These are phyloP conservation scores for Potamilus streckersoni DNA, from an alignment of 1,140 invertebrate genomes.

Conservation along the genomic window DNA sequence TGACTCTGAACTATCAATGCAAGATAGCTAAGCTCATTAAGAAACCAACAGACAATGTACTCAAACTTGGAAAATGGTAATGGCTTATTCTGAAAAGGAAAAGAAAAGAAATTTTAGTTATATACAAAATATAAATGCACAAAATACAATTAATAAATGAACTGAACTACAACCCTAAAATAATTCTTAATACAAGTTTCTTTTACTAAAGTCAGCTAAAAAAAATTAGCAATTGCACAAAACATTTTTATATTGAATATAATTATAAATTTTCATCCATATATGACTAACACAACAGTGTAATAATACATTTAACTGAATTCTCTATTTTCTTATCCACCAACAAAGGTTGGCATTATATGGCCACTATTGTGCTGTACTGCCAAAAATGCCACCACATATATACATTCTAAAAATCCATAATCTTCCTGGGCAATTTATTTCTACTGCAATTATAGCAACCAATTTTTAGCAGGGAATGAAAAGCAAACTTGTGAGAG, in stretches of 20 bases:
- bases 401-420: too few relatives aligned
- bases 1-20: constrained; percentile 89
- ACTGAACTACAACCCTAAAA: background rate
- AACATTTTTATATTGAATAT: background rate
- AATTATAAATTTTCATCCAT: background rate
- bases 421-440: too few relatives aligned
- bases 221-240: background rate
- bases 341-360: too few relatives aligned
- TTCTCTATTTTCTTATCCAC: too few relatives aligned
- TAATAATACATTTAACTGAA: too few relatives aligned
- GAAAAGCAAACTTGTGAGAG: too few relatives aligned
- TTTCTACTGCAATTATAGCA: too few relatives aligned
- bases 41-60: constrained; percentile 94
- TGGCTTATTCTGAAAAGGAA: constrained; percentile 82
- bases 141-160: background rate
- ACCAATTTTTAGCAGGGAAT: too few relatives aligned
- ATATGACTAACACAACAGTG: background rate
- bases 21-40: constrained; percentile 90
- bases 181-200: background rate
- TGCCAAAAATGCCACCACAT: too few relatives aligned
- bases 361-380: too few relatives aligned
- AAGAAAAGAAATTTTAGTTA: constrained; percentile 35
- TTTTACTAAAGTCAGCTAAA: background rate
- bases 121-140: background rate
- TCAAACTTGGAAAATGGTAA: constrained; percentile 95